Evolutionary conservation across 2,797 vertebrate genomes (phyloP), one percentile per base, ranked within the genome.

Genomic region (Ceyx erithaca): DNA sequence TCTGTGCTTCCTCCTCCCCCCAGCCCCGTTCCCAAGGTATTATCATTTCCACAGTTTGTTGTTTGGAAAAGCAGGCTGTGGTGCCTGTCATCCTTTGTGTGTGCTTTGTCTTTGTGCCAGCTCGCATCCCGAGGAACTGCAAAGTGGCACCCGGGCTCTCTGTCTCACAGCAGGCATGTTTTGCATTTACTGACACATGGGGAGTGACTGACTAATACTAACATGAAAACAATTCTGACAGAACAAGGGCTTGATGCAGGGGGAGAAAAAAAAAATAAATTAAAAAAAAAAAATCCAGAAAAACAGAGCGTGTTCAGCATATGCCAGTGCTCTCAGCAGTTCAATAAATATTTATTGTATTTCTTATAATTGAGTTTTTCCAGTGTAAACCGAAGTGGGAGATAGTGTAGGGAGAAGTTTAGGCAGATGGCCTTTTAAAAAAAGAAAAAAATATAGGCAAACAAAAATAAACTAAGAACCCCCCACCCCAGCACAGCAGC

Each of bases 171-270:
- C 79, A 93, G 87, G 92, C 94, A 49, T 94, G 81, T 93, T 96
- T 95, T 95, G 95, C 92, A 95, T 97, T 92, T 91, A 83, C 91
- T 96, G 95, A 96, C 95, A 97, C 94, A 91, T 85, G 80, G 93
- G 91, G 93, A 97, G 96, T 92, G 95, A 97, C 89, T 97, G 95
- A 96, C 94, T 97, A 96, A 95, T 96, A 85, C 92, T 85, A 96
- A 96, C 87, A 92, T 93, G 92, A 97, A 95, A 96, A 94, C 89
- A 96, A 92, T 95, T 93, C 92, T 97, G 95, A 96, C 94, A 95
- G 87, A 96, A 95, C 94, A 96, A 96, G 94, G 78, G 55, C 93
- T 96, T 79, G 92, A 87, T 95, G 88, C 85, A 71, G 81, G 55
- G 63, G 31, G 28, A 7, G 3, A n/a, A 58, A 48, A 49, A 7